Conservation (phyloP, 2,797 vertebrate genomes). For the Eptatretus atami region DNA sequence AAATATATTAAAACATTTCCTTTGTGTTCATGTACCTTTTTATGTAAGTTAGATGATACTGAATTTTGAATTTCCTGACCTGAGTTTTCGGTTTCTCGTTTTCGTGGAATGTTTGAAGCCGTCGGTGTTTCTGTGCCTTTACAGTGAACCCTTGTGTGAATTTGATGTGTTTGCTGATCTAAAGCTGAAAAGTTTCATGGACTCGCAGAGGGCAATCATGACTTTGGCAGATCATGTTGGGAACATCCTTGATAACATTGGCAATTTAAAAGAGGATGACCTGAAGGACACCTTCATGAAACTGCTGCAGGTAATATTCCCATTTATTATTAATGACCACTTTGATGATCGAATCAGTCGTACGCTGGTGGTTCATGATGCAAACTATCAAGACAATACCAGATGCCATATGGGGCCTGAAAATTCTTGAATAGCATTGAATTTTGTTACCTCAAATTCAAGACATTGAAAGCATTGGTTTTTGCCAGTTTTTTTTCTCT, state of each 20-base stretch:
- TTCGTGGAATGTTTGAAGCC: too few relatives aligned
- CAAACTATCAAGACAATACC: too few relatives aligned
- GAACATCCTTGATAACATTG: constrained; percentile 19
- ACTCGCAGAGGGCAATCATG: constrained; percentile 38
- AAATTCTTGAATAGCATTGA: too few relatives aligned
- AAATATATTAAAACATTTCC: constrained; percentile 6
- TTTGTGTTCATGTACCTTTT: constrained; percentile 9
- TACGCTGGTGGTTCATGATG: too few relatives aligned
- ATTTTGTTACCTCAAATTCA: too few relatives aligned
- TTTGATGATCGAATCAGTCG: too few relatives aligned
- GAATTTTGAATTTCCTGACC: too few relatives aligned
- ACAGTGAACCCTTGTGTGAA: constrained; percentile 43
- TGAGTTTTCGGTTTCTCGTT: too few relatives aligned
- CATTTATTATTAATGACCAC: not conserved
- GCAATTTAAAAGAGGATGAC: constrained; percentile 19
- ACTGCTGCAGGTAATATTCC: constrained; percentile 35
- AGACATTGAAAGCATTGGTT: too few relatives aligned
- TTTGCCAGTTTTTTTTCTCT: too few relatives aligned
- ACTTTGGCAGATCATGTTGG: constrained; percentile 31
- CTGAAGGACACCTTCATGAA: constrained; percentile 29
- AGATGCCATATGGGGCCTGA: too few relatives aligned
- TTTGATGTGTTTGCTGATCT: constrained; percentile 58
- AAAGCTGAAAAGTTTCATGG: constrained; percentile 49
- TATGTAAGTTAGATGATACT: too few relatives aligned
- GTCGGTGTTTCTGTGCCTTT: not conserved